Base-by-base conservation (phyloP, 2,113 vertebrate genomes). In the Embiotoca jacksoni region DNA sequence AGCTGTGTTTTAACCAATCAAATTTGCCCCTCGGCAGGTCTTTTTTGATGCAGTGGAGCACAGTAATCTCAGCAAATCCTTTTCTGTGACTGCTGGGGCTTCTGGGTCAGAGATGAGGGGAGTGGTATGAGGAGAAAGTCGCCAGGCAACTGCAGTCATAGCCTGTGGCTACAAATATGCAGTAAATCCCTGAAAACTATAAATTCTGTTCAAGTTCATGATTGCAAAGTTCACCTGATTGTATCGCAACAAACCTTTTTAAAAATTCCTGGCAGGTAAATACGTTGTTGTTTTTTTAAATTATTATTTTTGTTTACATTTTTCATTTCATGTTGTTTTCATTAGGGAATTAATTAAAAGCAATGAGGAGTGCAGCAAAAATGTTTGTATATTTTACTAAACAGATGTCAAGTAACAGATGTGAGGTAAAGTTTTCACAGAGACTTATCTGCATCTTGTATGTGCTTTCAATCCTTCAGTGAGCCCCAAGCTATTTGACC, bases 1-100 rank as follows among this genome's bases (percentile, higher is more conserved):
- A 92, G 91, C 80, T 30, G 75, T 83, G 33, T 92, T 91, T 95
- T 92, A 95, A 91, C 95, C 95, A 96, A 96, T 96, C 96, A 96
- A 95, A 96, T 93, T 84, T 94, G 93, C 93, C 96, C 90, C 90
- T 75, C 83, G 93, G 94, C 94, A 89, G 93, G 76, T 89, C 78
- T 88, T 69, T 89, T 92, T 85, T 82, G 79, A 90, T 93, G 86
- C 88, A 91, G 72, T 58, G 83, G 90, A 94, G 94, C 92, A 72
- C 88, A 70, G 88, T 95, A 96, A 96, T 96, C 94, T 95, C 94
- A 91, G 63, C 89, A 94, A 93, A 94, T 95, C 93, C 91, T 89
- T 96, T 90, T 84, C 87, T 91, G 91, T 84, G 92, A 91, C 90
- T 94, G 93, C 93, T 93, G 94, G 90, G 90, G 92, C 93, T 94